Conservation (phyloP, 2,888 invertebrate species). For the Heliconius hortense region DNA sequence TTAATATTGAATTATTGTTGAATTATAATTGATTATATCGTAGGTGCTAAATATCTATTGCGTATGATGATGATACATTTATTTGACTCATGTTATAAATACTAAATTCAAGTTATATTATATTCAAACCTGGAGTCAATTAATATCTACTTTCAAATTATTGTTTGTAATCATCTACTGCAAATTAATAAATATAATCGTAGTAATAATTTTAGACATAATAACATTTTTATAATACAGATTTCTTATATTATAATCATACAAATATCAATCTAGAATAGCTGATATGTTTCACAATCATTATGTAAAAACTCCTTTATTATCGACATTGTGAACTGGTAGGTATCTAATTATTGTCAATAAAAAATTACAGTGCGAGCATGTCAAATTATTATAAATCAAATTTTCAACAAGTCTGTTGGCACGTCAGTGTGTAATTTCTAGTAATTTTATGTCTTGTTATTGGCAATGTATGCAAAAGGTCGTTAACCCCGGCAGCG, state of each 20-base stretch:
- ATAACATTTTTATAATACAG: not conserved
- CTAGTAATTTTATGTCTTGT: conserved; percentile 41
- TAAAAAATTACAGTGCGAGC: conserved; percentile 25
- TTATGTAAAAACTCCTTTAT: conserved; percentile 28
- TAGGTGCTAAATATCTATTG: not conserved
- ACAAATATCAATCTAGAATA: conserved; percentile 1
- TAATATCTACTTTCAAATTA: not conserved
- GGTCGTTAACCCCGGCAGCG: conserved; percentile 71
- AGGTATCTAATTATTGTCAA: conserved; percentile 29
- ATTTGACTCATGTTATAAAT: not conserved
- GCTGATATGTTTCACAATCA: conserved; percentile 12
- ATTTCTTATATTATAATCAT: conserved; percentile 27
- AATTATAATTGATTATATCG: not conserved
- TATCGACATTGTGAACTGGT: conserved; percentile 18
- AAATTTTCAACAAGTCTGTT: conserved; percentile 46
- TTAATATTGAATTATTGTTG: conserved; percentile 10
- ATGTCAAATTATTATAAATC: conserved; percentile 31
- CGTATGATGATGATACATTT: not conserved
- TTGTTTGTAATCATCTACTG: not conserved
- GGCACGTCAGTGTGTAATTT: conserved; percentile 34
- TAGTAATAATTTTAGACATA: not conserved
- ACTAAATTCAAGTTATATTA: not conserved
- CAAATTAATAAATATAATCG: not conserved
- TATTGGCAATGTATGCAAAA: conserved; percentile 50
- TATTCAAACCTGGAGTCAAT: not conserved